Evolutionary conservation across 2,888 invertebrate genomes (phyloP), one percentile per base, ranked within the genome.

Genomic region (Chironomus tentans): DNA sequence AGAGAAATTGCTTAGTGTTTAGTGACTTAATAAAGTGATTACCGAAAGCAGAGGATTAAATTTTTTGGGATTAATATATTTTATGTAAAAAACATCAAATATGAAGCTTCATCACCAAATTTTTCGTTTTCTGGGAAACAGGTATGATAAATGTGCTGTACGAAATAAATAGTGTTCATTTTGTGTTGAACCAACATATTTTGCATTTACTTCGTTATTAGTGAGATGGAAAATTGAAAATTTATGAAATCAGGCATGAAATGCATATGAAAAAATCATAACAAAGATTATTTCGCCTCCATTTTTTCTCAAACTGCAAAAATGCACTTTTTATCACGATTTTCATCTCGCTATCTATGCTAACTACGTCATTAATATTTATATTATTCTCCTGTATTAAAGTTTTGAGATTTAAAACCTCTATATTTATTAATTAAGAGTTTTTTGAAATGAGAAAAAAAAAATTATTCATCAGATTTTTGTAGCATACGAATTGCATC

Each of bases 111-210:
- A 72, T 72, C 71, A 71, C 50, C 72, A 72, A 61, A 38, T 62
- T 46, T 72, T 72, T 72, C 72, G 72, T 62, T 72, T 72, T 72
- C 72, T 72, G 3, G 72, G 72, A 72, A 72, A 72, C 62, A 72
- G 72, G 72, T 72, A 72, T 38, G 28, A 28, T 22, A 24, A 15
- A 71, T 48, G 50, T 24, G 71, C 15, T 22, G 2, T 38, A 38
- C 38, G 38, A 10, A 38, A 38, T 38, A 48, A 48, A 46, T 50
- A 18, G 15, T 28, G 21, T 71, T 71, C 50, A 50, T 22, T 71
- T 6, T 12, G 22, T 50, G 13, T 13, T 22, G 28, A 28, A 28
- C 28, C 48, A 48, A 50, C 70, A 48, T 13, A 70, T 50, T 50
- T 56, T 56, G n/a, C 7, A 56, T 15, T 56, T 18, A 56, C n/a